Evolutionary conservation across 2,113 vertebrate species (phyloP).

Genomic region (Microcebus murinus): DNA sequence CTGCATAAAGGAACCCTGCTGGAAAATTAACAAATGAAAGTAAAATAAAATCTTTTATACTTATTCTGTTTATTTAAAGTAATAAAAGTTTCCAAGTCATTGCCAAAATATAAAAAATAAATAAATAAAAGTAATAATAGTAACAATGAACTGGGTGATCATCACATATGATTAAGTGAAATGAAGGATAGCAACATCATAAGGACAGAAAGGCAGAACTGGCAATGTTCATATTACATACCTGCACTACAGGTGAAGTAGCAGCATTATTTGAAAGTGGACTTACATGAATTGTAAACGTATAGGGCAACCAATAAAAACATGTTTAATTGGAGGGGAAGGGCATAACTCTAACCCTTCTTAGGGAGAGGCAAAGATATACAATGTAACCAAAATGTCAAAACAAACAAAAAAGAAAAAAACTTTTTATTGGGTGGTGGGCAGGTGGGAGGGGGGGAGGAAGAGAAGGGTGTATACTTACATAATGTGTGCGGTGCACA

Average conservation of each 20-base stretch:
- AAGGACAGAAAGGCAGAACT: not conserved
- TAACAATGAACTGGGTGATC: not conserved
- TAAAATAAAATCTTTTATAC: conserved; percentile 33
- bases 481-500: too few relatives aligned
- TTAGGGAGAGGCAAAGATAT: too few relatives aligned
- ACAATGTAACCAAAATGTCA: too few relatives aligned
- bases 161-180: not conserved
- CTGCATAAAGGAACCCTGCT: not conserved
- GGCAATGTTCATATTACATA: not conserved
- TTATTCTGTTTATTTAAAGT: not conserved
- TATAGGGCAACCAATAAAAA: not conserved
- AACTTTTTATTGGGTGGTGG: too few relatives aligned
- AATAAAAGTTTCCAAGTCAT: not conserved
- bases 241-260: not conserved
- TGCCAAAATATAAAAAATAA: too few relatives aligned
- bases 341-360: too few relatives aligned
- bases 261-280: not conserved
- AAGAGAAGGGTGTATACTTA: too few relatives aligned
- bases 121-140: not conserved
- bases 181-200: not conserved
- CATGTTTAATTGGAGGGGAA: not conserved
- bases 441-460: too few relatives aligned
- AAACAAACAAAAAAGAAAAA: too few relatives aligned
- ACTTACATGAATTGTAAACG: not conserved
- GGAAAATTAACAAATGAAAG: not conserved